A percentile compares a stretch with the other conserved stretches of the same genome.
These are phyloP conservation scores for Amiota communis DNA, from an alignment of 2,888 invertebrate genomes.

Conservation along the genomic window DNA sequence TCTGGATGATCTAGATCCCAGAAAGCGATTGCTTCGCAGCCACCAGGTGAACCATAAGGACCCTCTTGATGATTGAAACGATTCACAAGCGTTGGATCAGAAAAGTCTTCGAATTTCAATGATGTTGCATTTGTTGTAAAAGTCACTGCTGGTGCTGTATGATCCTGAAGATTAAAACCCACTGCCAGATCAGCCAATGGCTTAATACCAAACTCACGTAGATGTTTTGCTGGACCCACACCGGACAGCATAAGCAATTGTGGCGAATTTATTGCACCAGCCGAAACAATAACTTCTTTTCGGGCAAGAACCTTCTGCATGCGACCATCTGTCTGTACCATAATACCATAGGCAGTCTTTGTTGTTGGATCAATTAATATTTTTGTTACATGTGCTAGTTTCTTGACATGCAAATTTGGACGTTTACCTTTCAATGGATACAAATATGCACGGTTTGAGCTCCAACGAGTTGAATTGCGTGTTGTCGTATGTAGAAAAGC, in stretches of 20 bases:
- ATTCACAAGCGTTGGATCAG: conserved; percentile 64
- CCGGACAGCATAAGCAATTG: conserved; percentile 87
- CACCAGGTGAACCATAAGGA: conserved; percentile 75
- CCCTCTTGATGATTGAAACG: conserved; percentile 71
- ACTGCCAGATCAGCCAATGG: conserved; percentile 77
- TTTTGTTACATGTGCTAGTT: conserved; percentile 75
- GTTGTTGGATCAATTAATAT: conserved; percentile 74
- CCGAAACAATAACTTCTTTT: conserved; percentile 82
- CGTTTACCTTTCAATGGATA: conserved; percentile 74
- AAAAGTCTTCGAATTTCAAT: conserved; percentile 69
- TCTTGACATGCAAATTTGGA: conserved; percentile 76
- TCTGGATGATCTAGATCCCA: conserved; percentile 77
- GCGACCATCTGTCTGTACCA: conserved; percentile 74
- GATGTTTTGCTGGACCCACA: conserved; percentile 77
- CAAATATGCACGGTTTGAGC: conserved; percentile 78
- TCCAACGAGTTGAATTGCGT: conserved; percentile 76
- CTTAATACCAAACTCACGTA: conserved; percentile 74
- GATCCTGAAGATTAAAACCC: conserved; percentile 79
- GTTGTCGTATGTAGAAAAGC: conserved; percentile 78
- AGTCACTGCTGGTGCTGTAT: conserved; percentile 80
- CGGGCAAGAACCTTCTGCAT: conserved; percentile 75
- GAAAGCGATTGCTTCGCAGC: conserved; percentile 79
- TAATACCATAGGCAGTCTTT: conserved; percentile 76
- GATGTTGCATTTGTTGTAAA: conserved; percentile 75
- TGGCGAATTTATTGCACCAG: conserved; percentile 84